These are phyloP conservation scores for Beroe ovata DNA, from an alignment of 37 sponge, comb jelly and placozoan species.

Conservation along the genomic window DNA sequence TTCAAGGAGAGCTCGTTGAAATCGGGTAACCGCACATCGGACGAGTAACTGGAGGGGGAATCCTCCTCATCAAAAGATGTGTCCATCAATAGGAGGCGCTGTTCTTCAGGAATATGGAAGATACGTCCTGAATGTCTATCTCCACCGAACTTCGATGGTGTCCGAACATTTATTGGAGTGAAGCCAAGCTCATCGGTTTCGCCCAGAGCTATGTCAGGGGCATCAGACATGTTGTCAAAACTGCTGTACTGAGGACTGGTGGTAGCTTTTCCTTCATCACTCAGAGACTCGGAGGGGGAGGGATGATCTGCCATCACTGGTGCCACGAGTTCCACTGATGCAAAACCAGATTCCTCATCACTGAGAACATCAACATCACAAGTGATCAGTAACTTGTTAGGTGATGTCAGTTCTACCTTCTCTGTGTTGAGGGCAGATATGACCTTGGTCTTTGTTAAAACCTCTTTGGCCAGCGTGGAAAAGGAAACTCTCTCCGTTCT, in stretches of 20 bases:
- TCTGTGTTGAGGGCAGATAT: not conserved
- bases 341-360: conserved; percentile 5
- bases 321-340: not conserved
- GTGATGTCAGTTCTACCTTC: not conserved
- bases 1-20: not conserved
- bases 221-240: not conserved
- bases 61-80: not conserved
- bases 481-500: not conserved
- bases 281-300: not conserved
- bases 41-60: not conserved
- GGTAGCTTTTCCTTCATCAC: not conserved
- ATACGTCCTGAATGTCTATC: not conserved
- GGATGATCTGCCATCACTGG: not conserved
- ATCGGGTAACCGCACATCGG: not conserved
- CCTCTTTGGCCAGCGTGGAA: not conserved
- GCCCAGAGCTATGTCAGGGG: not conserved
- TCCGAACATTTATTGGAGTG: not conserved
- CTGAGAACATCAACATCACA: not conserved
- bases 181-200: not conserved
- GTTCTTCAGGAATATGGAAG: not conserved
- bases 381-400: not conserved
- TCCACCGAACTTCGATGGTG: not conserved
- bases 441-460: not conserved
- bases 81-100: not conserved
- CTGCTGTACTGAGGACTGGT: not conserved